These are phyloP conservation scores for Pterocles orientalis DNA, from an alignment of 2,113 vertebrate species.

Conservation along the genomic window DNA sequence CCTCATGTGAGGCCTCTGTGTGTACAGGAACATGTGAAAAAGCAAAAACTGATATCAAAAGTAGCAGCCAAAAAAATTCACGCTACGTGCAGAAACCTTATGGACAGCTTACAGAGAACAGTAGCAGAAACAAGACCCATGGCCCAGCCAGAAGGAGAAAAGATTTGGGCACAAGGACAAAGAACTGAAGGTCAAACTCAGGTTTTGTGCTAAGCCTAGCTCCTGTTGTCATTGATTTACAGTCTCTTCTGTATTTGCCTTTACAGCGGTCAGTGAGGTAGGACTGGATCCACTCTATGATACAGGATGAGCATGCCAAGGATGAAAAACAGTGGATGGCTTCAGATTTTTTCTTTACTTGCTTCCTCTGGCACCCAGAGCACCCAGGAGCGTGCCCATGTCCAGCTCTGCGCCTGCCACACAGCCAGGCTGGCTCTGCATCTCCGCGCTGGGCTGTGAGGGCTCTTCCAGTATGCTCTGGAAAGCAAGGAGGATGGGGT, in stretches of 20 bases:
- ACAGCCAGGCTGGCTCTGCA: background rate
- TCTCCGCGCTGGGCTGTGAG: background rate
- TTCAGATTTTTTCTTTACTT: background rate
- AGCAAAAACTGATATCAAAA: background rate
- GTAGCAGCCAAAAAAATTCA: background rate
- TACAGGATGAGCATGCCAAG: background rate
- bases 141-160: background rate
- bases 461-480: background rate
- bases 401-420: background rate
- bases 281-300: background rate
- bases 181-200: background rate
- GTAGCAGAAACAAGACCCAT: background rate
- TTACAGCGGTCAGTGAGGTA: background rate
- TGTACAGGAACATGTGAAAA: background rate
- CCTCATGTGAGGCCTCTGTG: background rate
- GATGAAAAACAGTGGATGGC: background rate
- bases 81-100: background rate
- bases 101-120: background rate
- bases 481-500: rapidly evolving
- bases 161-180: background rate
- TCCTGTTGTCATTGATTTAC: background rate
- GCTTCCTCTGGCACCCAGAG: background rate
- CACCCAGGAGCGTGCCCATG: no score
- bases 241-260: background rate
- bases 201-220: background rate